Conservation (phyloP, 2,888 invertebrate species). For the Hydraecia micacea region DNA sequence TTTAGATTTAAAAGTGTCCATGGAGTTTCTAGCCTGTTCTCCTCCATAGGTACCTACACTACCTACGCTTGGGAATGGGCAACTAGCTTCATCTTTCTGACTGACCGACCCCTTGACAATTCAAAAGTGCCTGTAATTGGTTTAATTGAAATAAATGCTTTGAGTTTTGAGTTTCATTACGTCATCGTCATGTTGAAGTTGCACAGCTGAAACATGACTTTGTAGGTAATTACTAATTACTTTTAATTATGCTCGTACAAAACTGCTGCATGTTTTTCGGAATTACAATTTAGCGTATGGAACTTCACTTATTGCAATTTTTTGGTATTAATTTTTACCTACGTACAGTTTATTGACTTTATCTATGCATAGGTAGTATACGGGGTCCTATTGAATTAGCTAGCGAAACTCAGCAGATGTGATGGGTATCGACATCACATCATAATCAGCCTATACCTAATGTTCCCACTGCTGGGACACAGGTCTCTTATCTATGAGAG, state of each 20-base stretch:
- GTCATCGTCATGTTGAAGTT: not conserved
- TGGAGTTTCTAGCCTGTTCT: too few species aligned
- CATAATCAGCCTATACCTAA: not conserved
- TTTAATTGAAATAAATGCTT: too few species aligned
- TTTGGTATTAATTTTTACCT: not conserved
- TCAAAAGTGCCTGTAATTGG: too few species aligned
- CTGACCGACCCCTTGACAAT: too few species aligned
- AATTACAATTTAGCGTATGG: not conserved
- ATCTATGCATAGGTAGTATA: too few species aligned
- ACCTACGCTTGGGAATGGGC: too few species aligned
- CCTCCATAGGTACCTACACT: too few species aligned
- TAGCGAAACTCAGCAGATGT: not conserved
- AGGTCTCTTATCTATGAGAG: not conserved
- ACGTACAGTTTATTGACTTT: not conserved
- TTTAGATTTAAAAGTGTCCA: too few species aligned
- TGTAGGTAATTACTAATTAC: not conserved
- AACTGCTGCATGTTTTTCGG: too few species aligned
- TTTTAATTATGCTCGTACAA: not conserved
- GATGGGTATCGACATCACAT: not conserved
- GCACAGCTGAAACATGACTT: not conserved
- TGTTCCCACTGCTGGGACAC: too few species aligned
- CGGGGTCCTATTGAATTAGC: not conserved
- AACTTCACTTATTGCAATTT: not conserved
- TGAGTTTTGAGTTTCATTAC: too few species aligned
- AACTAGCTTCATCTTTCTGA: too few species aligned